Evolutionary conservation across 2,797 vertebrate species (phyloP).

Genomic region (Sus cebifrons): DNA sequence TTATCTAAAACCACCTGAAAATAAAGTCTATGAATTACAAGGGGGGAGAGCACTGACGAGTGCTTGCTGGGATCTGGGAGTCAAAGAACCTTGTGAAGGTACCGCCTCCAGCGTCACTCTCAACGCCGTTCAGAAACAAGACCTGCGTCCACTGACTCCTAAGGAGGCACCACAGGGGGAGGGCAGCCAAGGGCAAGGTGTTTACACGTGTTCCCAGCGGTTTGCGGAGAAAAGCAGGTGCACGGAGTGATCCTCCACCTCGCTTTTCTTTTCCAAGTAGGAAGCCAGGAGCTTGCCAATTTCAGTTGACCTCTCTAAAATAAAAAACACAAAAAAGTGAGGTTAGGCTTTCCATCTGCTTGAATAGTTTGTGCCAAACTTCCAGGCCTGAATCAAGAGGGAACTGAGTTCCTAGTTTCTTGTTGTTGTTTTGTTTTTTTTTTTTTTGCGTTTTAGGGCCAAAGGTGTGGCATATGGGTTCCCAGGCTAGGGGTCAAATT

Average conservation of each 20-base stretch:
- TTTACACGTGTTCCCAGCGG: slow-evolving; percentile 98
- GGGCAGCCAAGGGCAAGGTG: neutral
- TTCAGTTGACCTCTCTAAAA: slow-evolving; percentile 94
- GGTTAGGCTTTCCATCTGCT: neutral
- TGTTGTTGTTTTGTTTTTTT: too few relatives aligned
- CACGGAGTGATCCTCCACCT: slow-evolving; percentile 96
- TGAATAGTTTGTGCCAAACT: neutral
- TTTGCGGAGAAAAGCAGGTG: slow-evolving; percentile 98
- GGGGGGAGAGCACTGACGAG: neutral
- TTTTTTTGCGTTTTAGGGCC: too few relatives aligned
- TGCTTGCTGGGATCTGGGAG: neutral
- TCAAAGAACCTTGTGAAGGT: accelerated
- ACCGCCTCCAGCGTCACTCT: neutral
- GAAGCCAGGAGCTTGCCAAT: slow-evolving; percentile 95
- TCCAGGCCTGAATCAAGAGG: neutral
- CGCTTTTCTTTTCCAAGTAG: slow-evolving; percentile 94
- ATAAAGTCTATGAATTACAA: neutral
- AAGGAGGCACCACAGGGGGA: neutral
- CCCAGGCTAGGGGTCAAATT: too few relatives aligned
- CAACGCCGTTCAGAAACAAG: neutral
- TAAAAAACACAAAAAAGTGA: neutral
- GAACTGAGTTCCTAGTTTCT: too few relatives aligned
- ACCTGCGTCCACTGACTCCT: too few relatives aligned
- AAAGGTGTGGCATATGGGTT: too few relatives aligned
- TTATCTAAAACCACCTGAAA: neutral